Evolutionary conservation across 1,140 invertebrate species (phyloP), one percentile per base, ranked within the genome.

Genomic region (Radopholus similis): DNA sequence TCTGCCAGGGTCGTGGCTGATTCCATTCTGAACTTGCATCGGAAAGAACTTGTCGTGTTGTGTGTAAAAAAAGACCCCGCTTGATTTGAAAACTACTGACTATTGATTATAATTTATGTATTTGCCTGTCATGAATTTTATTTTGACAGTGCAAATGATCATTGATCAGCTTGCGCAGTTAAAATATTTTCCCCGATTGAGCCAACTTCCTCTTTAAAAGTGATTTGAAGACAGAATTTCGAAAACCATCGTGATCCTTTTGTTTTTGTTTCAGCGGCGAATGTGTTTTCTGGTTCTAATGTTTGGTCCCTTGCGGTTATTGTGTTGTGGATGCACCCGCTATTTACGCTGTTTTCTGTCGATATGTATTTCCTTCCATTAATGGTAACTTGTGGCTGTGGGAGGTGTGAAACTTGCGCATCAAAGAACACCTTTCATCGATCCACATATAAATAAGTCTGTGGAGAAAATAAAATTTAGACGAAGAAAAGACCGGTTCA

Each of bases 1-100:
- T 90, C 89, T 1, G 90, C 90, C 1, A 84, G 84, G 71, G 88
- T 93, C 64, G 91, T 93, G 58, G 89, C 90, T 0, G 88, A 90
- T 75, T 91, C 90, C 6, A 90, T 91, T 68, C 80, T 88, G 23
- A 92, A 92, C 84, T 84, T 92, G 8, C 65, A 72, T 30, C 55
- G 64, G 5, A 70, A 79, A n/a, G 56, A 37, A 1, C 35, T 76
- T 70, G 13, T 2, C 3, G 28, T 68, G 38, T 69, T 47, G 13
- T 13, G 18, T 42, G 38, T 42, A 11, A 42, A 42, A 42, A 1
- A n/a, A 21, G 40, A 42, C 40, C 40, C 15, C 40, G 40, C 21
- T n/a, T 42, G 40, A 21, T 42, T 42, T 42, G n/a, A 21, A 42
- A 15, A 15, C 40, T n/a, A 42, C 15, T n/a, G 15, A 21, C 40